Percentiles rank a stretch among this genome's conserved stretches.
These are phyloP conservation scores for Hippopotamyrus pictus DNA, from an alignment of 2,797 vertebrate genomes.

Conservation along the genomic window DNA sequence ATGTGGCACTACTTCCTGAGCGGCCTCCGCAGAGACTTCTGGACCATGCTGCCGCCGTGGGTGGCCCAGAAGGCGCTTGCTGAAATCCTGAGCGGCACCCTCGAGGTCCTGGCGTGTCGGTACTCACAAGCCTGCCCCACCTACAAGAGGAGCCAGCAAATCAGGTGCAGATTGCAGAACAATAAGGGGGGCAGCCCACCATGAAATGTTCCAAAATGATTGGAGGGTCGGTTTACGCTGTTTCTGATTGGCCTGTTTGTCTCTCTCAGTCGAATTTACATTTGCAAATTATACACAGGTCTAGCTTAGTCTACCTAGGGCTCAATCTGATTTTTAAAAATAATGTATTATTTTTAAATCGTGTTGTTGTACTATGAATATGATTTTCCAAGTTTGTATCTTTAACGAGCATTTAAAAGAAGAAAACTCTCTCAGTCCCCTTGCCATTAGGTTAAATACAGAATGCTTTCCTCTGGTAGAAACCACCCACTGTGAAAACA, in stretches of 20 bases:
- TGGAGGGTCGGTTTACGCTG: not conserved
- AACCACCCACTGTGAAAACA: slow-evolving; percentile 1
- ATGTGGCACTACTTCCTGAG: slow-evolving; percentile 97
- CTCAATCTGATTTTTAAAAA: not conserved
- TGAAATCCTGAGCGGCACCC: slow-evolving; percentile 75
- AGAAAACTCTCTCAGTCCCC: not conserved
- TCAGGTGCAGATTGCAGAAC: slow-evolving; percentile 69
- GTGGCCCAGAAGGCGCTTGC: slow-evolving; percentile 72
- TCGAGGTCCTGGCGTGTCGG: slow-evolving; percentile 76
- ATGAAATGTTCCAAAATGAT: not conserved
- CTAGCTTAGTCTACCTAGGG: not conserved
- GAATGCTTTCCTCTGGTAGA: not conserved
- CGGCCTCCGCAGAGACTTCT: slow-evolving; percentile 81
- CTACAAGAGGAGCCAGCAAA: slow-evolving; percentile 80
- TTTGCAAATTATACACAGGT: not conserved
- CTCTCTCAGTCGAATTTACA: not conserved
- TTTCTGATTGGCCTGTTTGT: not conserved
- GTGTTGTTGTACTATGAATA: not conserved
- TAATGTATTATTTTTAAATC: not conserved
- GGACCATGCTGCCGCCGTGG: slow-evolving; percentile 68
- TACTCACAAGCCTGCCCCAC: slow-evolving; percentile 75
- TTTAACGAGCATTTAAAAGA: not conserved
- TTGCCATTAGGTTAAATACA: not conserved
- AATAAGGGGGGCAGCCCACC: not conserved
- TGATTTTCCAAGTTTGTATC: not conserved